A percentile compares a stretch with the other conserved stretches of the same genome.
These are phyloP conservation scores for Coleophora flavipennella DNA, from an alignment of 2,888 invertebrate species.

Conservation along the genomic window DNA sequence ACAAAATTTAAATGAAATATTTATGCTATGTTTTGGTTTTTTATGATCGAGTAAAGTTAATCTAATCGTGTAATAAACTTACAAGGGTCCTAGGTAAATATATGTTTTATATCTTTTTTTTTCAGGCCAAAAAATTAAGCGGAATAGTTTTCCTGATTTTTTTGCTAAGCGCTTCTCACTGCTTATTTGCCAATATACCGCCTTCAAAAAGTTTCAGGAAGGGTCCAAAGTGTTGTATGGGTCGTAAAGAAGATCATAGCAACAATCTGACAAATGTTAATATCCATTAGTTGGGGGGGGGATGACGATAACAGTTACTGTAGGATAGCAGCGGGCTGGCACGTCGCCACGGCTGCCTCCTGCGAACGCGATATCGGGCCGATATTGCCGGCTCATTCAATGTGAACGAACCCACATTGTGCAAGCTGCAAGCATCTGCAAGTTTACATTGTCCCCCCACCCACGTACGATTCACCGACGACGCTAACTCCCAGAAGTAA, in stretches of 20 bases:
- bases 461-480: slow-evolving; percentile 6
- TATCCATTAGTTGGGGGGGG: slow-evolving; percentile 29
- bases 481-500: background rate
- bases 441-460: slow-evolving; percentile 1
- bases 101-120: no score
- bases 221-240: slow-evolving; percentile 1
- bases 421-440: background rate
- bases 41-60: no score
- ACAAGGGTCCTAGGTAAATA: no score
- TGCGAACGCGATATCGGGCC: slow-evolving; percentile 13
- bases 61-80: no score
- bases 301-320: slow-evolving; percentile 31
- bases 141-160: no score
- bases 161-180: no score
- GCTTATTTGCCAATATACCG: no score
- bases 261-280: slow-evolving; percentile 26
- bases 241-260: background rate
- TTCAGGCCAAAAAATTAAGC: no score
- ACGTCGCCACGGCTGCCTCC: slow-evolving; percentile 37
- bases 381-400: slow-evolving; percentile 21
- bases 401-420: slow-evolving; percentile 12
- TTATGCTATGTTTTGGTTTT: no score
- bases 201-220: background rate
- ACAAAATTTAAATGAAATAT: no score
- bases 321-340: slow-evolving; percentile 37